Evolutionary conservation across 2,888 invertebrate species (phyloP).

Genomic region (Myopa testacea): DNA sequence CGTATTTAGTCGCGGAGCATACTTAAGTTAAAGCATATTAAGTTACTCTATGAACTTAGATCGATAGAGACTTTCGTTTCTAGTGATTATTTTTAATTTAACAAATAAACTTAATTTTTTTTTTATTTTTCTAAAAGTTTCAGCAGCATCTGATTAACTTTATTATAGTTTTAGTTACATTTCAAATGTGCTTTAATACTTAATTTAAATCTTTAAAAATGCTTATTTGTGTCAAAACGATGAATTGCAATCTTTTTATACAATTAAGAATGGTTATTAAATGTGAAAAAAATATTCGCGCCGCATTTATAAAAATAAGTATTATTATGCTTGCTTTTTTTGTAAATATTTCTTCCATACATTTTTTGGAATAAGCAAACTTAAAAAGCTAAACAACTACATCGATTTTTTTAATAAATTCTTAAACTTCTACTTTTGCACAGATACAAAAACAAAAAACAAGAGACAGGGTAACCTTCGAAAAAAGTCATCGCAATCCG

Average conservation of each 20-base stretch:
- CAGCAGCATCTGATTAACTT: too few species aligned
- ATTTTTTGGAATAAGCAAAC: slow-evolving; percentile 9
- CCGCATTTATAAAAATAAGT: slow-evolving; percentile 12
- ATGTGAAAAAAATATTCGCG: not conserved
- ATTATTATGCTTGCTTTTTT: slow-evolving; percentile 25
- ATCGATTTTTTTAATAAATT: slow-evolving; percentile 30
- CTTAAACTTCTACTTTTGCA: slow-evolving; percentile 42
- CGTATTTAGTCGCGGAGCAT: not conserved
- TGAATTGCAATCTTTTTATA: not conserved
- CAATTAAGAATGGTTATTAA: not conserved
- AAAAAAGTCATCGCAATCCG: slow-evolving; percentile 60
- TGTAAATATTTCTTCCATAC: slow-evolving; percentile 28
- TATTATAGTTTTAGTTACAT: not conserved
- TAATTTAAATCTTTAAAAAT: slow-evolving; percentile 21
- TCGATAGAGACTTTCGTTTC: too few species aligned
- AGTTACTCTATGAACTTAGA: not conserved
- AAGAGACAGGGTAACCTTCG: slow-evolving; percentile 25
- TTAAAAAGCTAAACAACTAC: not conserved
- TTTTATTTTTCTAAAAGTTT: too few species aligned
- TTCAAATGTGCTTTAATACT: slow-evolving; percentile 33
- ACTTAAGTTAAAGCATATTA: not conserved
- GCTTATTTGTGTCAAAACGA: too few species aligned
- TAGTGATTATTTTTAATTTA: too few species aligned
- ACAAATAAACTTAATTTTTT: too few species aligned
- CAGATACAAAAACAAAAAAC: slow-evolving; percentile 39